Evolutionary conservation across 2,888 invertebrate genomes (phyloP), one percentile per base, ranked within the genome.

Genomic region (Drosophila yooni): DNA sequence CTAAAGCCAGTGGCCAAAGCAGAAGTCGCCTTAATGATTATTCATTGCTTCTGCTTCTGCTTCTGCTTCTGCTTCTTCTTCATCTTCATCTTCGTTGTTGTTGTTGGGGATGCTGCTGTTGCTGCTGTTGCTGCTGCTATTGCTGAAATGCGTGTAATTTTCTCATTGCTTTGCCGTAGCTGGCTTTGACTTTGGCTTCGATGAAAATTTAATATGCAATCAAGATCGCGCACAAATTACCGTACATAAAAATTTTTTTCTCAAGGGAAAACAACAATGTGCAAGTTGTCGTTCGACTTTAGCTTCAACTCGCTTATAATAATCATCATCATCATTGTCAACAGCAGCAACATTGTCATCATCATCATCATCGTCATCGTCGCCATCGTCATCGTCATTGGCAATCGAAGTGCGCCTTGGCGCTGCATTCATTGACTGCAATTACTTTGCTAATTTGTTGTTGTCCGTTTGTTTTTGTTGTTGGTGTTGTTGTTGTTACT

Each of bases 151-250:
- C 87, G 87, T 89, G 87, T 88, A 87, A 89, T 87, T 87, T 89
- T 87, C 87, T 89, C 89, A 87, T 83, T 86, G 89, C 88, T 62
- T 46, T 36, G 54, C 36, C 40, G 21, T 58, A 40, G 75, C 53
- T 76, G 78, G 79, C 78, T 79, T 76, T 76, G 79, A 76, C 79
- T 79, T 79, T 76, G 78, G 76, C 79, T 79, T 79, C 78, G 79
- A 79, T 79, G 79, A 79, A 83, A 82, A 85, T 88, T 89, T 89
- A 89, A 89, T 89, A 84, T 90, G 88, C 86, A 88, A 85, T 88
- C 90, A 88, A 87, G 90, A 89, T 89, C 87, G 81, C 88, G 88
- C 87, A 83, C 87, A 88, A 87, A 85, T 87, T 85, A 89, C 82
- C 79, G 88, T 86, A 82, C 82, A 89, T 82, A 81, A 86, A 86